Evolutionary conservation across 2,888 invertebrate species (phyloP), one percentile per base, ranked within the genome.

Genomic region (Leptinotarsa juncta): DNA sequence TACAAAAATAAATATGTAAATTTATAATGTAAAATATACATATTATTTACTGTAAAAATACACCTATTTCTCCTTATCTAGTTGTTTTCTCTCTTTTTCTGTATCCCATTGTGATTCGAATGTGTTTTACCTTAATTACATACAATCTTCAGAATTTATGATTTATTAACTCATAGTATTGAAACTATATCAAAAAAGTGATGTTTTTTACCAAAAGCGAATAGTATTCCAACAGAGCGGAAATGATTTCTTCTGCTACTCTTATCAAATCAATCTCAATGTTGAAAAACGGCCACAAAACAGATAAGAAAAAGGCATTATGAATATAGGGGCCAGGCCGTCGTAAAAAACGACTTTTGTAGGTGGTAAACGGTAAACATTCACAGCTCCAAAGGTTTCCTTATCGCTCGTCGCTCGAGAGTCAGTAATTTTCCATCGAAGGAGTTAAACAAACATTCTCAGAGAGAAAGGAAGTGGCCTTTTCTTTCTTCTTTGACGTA

Each of bases 391-490:
- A 23, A 51, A 53, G 26, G 26, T 32, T 67, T 16, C 67, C 53
- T 67, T 67, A 51, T 67, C 67, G 26, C 53, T n/a, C 51, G 51
- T 67, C 51, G 42, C 26, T 26, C 10, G 16, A 53, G 53, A 67
- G 66, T 12, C 16, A 26, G 26, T 51, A n/a, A 26, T 67, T 67
- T 50, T n/a, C 26, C 4, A 23, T 49, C 67, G 12, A 60, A 69
- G 69, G 18, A 69, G 57, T 69, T 57, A 60, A 18, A 18, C 48
- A 69, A 57, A 69, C 68, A 68, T 26, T 68, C 18, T 67, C 67
- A 23, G 51, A 67, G 51, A 51, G 50, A 26, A 53, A 53, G 67
- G 55, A 14, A 20, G 53, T 50, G 50, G 50, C 67, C 51, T 67
- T 67, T 67, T 53, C 51, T 23, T 57, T 57, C 67, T 16, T 51